Evolutionary conservation across 2,888 invertebrate genomes (phyloP).

Genomic region (Nomada flava): DNA sequence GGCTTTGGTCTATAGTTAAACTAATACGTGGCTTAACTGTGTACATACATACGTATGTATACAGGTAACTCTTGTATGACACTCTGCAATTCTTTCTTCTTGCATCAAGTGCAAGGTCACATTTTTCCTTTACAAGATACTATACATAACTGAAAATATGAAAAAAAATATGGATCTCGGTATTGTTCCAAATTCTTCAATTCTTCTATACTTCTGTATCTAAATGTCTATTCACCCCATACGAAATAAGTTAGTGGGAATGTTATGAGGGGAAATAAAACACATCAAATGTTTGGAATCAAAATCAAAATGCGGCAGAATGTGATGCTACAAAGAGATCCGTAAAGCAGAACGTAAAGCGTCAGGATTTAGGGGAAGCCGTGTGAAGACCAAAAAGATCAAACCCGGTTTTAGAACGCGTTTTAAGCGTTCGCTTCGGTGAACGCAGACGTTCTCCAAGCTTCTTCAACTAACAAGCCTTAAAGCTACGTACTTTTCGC

Average conservation of each 20-base stretch:
- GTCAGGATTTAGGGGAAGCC: slow-evolving; percentile 17
- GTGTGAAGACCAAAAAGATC: slow-evolving; percentile 22
- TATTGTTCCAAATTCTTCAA: background rate
- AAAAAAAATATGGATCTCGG: too few species aligned
- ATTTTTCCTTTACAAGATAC: too few species aligned
- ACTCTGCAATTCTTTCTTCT: too few species aligned
- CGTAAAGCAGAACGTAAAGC: slow-evolving; percentile 13
- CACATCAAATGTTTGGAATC: background rate
- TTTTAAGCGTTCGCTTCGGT: slow-evolving; percentile 24
- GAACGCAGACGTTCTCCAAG: slow-evolving; percentile 24
- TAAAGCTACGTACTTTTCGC: slow-evolving; percentile 17
- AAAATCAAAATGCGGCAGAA: slow-evolving; percentile 9
- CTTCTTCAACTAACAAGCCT: slow-evolving; percentile 25
- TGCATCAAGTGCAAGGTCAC: too few species aligned
- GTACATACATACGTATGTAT: too few species aligned
- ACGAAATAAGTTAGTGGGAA: background rate
- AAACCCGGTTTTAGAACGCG: slow-evolving; percentile 26
- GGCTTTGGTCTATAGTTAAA: too few species aligned
- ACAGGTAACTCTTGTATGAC: too few species aligned
- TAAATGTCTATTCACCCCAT: background rate
- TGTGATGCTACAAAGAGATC: slow-evolving; percentile 24
- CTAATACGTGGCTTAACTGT: too few species aligned
- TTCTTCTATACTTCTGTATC: background rate
- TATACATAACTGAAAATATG: too few species aligned
- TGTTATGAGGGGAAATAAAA: background rate